Conservation (phyloP, 2,888 invertebrate genomes). For the Corbicula japonica region DNA sequence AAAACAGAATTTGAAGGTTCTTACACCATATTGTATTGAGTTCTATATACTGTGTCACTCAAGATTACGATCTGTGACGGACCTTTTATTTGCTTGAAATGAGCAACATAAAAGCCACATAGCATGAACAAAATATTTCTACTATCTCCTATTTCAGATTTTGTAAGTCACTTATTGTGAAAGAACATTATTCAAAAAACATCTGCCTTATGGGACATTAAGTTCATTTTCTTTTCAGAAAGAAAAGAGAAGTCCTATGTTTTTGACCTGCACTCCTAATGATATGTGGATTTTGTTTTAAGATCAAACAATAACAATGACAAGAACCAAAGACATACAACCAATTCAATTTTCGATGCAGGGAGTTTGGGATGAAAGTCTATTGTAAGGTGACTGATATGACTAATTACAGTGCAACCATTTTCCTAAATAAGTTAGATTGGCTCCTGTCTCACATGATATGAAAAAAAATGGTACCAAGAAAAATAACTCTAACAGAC, state of each 20-base stretch:
- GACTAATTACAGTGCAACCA: too few species aligned
- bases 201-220: slow-evolving; percentile 2
- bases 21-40: too few species aligned
- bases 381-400: too few species aligned
- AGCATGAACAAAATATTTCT: slow-evolving; percentile 6
- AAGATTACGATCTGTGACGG: slow-evolving; percentile 1
- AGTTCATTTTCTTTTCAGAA: too few species aligned
- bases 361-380: too few species aligned
- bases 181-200: not conserved
- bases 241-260: too few species aligned
- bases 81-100: not conserved
- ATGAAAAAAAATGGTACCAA: too few species aligned
- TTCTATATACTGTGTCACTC: slow-evolving; percentile 11
- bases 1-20: too few species aligned
- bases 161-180: not conserved
- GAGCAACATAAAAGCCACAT: not conserved
- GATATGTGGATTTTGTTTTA: not conserved
- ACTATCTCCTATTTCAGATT: slow-evolving; percentile 12
- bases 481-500: too few species aligned
- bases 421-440: too few species aligned
- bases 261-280: not conserved
- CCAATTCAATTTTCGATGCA: not conserved
- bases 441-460: too few species aligned
- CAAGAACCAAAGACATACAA: not conserved
- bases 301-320: not conserved